These are phyloP conservation scores for Tetheella fluctuosa DNA, from an alignment of 2,888 invertebrate genomes.

Conservation along the genomic window DNA sequence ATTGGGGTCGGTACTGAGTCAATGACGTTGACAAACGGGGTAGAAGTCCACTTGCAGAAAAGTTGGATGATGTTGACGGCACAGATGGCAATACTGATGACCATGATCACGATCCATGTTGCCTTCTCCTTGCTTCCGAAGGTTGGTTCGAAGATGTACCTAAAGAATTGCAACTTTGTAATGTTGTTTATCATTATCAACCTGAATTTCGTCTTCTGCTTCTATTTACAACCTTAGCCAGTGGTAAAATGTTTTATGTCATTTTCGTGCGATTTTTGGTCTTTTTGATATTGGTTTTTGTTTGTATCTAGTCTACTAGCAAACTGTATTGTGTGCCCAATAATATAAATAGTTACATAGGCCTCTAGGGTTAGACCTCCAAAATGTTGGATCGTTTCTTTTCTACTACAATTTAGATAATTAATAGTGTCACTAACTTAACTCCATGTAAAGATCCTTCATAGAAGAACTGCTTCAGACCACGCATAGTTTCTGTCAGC, in stretches of 20 bases:
- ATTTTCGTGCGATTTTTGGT: too few species aligned
- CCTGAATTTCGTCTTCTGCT: too few species aligned
- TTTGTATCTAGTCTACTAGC: too few species aligned
- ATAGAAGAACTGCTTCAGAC: slow-evolving; percentile 73
- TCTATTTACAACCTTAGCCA: too few species aligned
- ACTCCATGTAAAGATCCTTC: slow-evolving; percentile 77
- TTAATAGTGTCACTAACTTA: slow-evolving; percentile 62
- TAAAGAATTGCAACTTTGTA: slow-evolving; percentile 25
- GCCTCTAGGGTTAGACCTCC: too few species aligned
- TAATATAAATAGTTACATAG: too few species aligned
- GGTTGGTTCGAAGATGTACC: slow-evolving; percentile 75
- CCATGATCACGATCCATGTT: slow-evolving; percentile 70
- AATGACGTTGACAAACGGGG: slow-evolving; percentile 77
- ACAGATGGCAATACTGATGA: slow-evolving; percentile 69
- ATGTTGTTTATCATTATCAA: too few species aligned
- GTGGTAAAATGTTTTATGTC: too few species aligned
- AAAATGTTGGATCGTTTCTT: background rate
- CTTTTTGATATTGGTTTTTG: too few species aligned
- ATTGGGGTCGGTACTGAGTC: slow-evolving; percentile 75
- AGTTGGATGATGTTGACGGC: slow-evolving; percentile 69
- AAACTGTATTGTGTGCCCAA: too few species aligned
- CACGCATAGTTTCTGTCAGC: slow-evolving; percentile 62
- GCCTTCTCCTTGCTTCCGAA: slow-evolving; percentile 66
- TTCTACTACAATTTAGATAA: background rate
- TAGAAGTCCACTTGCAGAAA: slow-evolving; percentile 70